phyloP scores from a whole-genome alignment of 2,888 invertebrate genomes.

The Kuschelorhynchus macadamiae region DNA sequence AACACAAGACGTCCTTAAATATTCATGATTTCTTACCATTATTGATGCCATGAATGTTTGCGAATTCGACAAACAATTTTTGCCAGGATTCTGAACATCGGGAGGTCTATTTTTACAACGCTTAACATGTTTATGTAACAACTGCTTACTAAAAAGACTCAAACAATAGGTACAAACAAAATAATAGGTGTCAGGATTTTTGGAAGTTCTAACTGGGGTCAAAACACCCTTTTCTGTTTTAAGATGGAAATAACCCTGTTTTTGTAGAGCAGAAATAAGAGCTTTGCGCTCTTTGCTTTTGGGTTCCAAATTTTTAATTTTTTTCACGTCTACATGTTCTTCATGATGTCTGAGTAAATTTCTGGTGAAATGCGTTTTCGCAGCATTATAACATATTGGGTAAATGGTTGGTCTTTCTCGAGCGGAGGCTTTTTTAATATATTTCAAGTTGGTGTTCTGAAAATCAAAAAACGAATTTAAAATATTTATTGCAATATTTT shows the following conservation, averaged over 20 bases:
- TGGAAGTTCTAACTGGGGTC: constrained; percentile 44
- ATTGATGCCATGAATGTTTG: constrained; percentile 47
- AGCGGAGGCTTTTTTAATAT: constrained; percentile 30
- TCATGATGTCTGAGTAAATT: constrained; percentile 47
- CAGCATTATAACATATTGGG: constrained; percentile 48
- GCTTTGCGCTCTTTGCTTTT: constrained; percentile 43
- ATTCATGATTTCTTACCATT: constrained; percentile 31
- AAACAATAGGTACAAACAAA: constrained; percentile 47
- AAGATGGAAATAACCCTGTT: constrained; percentile 43
- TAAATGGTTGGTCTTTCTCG: constrained; percentile 50
- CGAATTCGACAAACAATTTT: constrained; percentile 36
- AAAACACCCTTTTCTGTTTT: constrained; percentile 38
- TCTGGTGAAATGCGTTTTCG: constrained; percentile 44
- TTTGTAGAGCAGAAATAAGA: constrained; percentile 28
- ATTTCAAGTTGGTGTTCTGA: no score
- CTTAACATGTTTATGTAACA: constrained; percentile 48
- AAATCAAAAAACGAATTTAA: no score
- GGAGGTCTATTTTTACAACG: constrained; percentile 41
- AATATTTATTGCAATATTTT: no score
- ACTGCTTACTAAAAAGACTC: constrained; percentile 44
- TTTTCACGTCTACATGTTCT: no score
- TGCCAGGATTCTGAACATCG: constrained; percentile 26
- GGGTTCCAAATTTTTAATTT: constrained; percentile 41
- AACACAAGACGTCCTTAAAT: constrained; percentile 42
- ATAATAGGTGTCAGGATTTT: constrained; percentile 40